phyloP scores from a whole-genome alignment of 2,113 vertebrate species.

The Hippocampus guttulatus region DNA sequence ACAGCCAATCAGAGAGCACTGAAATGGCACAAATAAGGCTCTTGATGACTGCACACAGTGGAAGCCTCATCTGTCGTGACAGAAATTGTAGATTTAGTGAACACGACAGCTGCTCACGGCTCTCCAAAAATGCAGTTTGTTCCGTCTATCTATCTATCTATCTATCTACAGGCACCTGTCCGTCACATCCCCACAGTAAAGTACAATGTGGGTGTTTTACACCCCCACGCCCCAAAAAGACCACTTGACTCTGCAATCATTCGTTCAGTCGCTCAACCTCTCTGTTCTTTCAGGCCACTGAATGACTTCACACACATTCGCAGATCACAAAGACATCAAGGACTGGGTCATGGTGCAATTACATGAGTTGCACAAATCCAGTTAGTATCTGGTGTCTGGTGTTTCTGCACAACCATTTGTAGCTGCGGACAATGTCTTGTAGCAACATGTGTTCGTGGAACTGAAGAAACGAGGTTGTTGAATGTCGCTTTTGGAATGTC shows the following conservation, averaged over 20 bases:
- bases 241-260: too few species aligned
- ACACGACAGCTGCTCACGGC: slow-evolving; percentile 16
- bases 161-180: background rate
- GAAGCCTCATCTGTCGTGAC: slow-evolving; percentile 19
- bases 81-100: slow-evolving; percentile 12
- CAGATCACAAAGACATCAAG: background rate
- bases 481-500: too few species aligned
- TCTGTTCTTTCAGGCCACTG: too few species aligned
- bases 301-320: background rate
- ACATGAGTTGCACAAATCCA: background rate
- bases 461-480: too few species aligned
- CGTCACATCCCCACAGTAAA: background rate
- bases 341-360: background rate
- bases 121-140: background rate
- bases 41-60: slow-evolving; percentile 13
- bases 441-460: too few species aligned
- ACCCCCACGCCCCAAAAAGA: too few species aligned
- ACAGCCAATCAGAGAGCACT: slow-evolving; percentile 31
- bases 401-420: too few species aligned
- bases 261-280: too few species aligned
- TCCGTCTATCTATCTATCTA: background rate
- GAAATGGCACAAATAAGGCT: slow-evolving; percentile 35
- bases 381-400: too few species aligned
- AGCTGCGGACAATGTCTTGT: too few species aligned
- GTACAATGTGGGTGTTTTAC: background rate